Evolutionary conservation across 2,797 vertebrate genomes (phyloP), one percentile per base, ranked within the genome.

Genomic region (Peromyscus eremicus): DNA sequence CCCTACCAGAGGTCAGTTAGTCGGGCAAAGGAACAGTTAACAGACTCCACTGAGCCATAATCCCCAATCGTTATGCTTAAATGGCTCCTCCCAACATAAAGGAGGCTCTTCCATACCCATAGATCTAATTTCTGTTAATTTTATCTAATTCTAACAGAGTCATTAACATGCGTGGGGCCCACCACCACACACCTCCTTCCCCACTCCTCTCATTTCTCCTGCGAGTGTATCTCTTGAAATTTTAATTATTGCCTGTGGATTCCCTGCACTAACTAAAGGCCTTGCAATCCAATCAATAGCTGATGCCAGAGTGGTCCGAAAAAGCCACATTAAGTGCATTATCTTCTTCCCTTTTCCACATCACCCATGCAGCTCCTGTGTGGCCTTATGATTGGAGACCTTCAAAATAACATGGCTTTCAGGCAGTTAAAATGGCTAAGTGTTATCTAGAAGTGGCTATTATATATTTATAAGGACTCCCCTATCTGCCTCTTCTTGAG

Each of bases 71-170:
- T 98, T 98, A 97, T 91, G 97, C 97, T 98, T 98, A 98, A 98
- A 98, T 97, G 98, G 97, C 97, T 98, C 93, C 97, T 98, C 98
- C 98, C 97, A 80, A 88, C 96, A 97, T 77, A 97, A 98, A 98
- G 96, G 94, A 98, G 84, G 95, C 96, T 98, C 97, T 98, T 97
- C 98, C 96, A 97, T 95, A 98, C 97, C 97, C 95, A 81, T 96
- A 98, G 98, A 98, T 98, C 97, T 98, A 97, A 98, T 98, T 98
- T 98, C 98, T 98, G 98, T 97, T 98, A 97, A 98, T 98, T 98
- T 97, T 98, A 97, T 97, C 97, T 95, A 98, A 98, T 79, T 97
- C 92, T 97, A 98, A 98, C 55, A 0, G 94, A 98, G 93, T 68
- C 94, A 94, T 95, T 98, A 97, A 93, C 95, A 96, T 94, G 97